These are phyloP conservation scores for Bacillus rossius DNA, from an alignment of 1,140 invertebrate genomes.

Conservation along the genomic window DNA sequence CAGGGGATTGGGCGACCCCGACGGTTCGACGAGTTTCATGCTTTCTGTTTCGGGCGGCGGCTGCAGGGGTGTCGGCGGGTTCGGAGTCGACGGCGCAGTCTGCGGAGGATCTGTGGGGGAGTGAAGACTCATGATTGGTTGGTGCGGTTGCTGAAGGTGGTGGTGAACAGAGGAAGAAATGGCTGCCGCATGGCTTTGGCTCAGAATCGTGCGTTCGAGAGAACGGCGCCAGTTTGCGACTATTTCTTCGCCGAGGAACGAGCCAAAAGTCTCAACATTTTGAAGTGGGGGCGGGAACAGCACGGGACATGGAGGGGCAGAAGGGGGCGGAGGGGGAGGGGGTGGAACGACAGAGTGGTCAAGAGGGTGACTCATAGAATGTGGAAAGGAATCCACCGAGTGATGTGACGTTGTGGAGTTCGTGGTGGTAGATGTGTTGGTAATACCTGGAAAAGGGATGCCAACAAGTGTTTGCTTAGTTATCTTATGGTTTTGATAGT, in stretches of 20 bases:
- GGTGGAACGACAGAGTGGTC: slow-evolving; percentile 18
- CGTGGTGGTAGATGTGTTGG: slow-evolving; percentile 1
- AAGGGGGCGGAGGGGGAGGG: slow-evolving; percentile 27
- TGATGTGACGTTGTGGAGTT: slow-evolving; percentile 10
- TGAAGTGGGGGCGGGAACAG: slow-evolving; percentile 53
- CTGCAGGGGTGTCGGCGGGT: slow-evolving; percentile 25
- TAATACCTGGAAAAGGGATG: slow-evolving; percentile 9
- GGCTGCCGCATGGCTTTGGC: slow-evolving; percentile 19
- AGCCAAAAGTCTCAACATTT: slow-evolving; percentile 63
- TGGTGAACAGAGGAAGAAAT: slow-evolving; percentile 23
- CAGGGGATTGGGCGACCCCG: slow-evolving; percentile 12
- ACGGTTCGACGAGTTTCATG: slow-evolving; percentile 39
- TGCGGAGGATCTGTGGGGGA: slow-evolving; percentile 34
- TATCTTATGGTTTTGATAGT: too few relatives aligned
- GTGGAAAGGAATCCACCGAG: background rate
- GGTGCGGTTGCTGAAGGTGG: background rate
- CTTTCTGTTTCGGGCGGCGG: slow-evolving; percentile 30
- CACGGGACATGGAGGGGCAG: slow-evolving; percentile 46
- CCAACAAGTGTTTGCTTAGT: background rate
- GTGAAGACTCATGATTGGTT: slow-evolving; percentile 5
- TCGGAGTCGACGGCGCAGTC: slow-evolving; percentile 40
- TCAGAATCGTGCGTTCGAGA: slow-evolving; percentile 48
- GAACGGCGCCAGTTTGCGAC: slow-evolving; percentile 70
- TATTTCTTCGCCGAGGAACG: slow-evolving; percentile 68
- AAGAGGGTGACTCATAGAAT: slow-evolving; percentile 3